Conservation (phyloP, 2,113 vertebrate species). For the Malurus melanocephalus region DNA sequence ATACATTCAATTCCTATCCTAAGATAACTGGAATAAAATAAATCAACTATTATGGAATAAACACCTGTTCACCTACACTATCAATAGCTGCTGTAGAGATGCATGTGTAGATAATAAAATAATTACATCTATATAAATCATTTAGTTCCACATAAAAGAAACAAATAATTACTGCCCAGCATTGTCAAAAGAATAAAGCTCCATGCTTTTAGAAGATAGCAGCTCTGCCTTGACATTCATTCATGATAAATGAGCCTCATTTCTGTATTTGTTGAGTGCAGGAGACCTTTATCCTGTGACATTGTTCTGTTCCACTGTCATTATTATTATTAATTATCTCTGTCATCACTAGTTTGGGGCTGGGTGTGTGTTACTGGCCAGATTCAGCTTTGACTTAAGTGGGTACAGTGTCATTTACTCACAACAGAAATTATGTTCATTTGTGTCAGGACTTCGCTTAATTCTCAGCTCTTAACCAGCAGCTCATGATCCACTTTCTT, state of each 20-base stretch:
- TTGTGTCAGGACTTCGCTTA: neutral
- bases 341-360: slow-evolving; percentile 4
- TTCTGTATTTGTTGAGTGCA: slow-evolving; percentile 40
- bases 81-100: neutral
- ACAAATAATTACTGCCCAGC: slow-evolving; percentile 7
- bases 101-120: neutral
- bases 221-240: slow-evolving; percentile 30
- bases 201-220: neutral
- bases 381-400: slow-evolving; percentile 13
- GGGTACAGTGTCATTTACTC: neutral
- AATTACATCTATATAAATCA: neutral
- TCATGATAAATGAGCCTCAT: slow-evolving; percentile 64
- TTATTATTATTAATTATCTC: slow-evolving; percentile 61
- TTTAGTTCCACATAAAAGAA: slow-evolving; percentile 15
- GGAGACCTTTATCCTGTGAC: slow-evolving; percentile 56
- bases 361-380: neutral
- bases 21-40: neutral
- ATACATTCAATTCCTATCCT: neutral
- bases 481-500: neutral
- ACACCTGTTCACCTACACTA: neutral
- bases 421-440: neutral
- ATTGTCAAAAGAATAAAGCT: slow-evolving; percentile 14
- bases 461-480: neutral
- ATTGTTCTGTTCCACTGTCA: slow-evolving; percentile 49
- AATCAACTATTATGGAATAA: neutral